A percentile compares a stretch with the other conserved stretches of the same genome.
Evolutionary conservation across 2,797 vertebrate species (phyloP).

Genomic region (Helarctos malayanus): DNA sequence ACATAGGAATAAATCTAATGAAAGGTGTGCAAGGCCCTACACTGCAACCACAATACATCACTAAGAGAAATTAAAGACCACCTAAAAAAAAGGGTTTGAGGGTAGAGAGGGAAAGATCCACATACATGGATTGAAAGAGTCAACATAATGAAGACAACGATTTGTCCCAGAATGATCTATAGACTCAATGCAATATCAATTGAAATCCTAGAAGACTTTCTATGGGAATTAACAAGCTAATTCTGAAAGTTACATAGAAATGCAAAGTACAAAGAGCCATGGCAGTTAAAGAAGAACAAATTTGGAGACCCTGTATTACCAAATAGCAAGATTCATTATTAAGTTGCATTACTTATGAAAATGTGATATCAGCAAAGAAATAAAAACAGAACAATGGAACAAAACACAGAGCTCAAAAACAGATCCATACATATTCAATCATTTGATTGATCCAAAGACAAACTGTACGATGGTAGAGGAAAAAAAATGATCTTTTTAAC

Average conservation of each 20-base stretch:
- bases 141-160: background rate
- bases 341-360: background rate
- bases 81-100: background rate
- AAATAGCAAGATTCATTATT: background rate
- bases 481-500: background rate
- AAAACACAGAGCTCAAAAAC: background rate
- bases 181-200: background rate
- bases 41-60: background rate
- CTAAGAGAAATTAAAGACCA: background rate
- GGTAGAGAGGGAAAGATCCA: background rate
- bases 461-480: background rate
- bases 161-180: background rate
- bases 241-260: conserved; percentile 37
- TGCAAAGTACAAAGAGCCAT: background rate
- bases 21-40: background rate
- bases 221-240: background rate
- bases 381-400: background rate
- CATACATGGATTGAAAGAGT: background rate
- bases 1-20: background rate
- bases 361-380: background rate
- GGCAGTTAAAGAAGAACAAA: background rate
- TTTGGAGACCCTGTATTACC: background rate
- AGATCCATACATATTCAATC: background rate
- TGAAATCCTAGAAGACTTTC: background rate
- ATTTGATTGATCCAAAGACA: background rate